Evolutionary conservation across 2,888 invertebrate species (phyloP), one percentile per base, ranked within the genome.

Genomic region (Leptinotarsa juncta): DNA sequence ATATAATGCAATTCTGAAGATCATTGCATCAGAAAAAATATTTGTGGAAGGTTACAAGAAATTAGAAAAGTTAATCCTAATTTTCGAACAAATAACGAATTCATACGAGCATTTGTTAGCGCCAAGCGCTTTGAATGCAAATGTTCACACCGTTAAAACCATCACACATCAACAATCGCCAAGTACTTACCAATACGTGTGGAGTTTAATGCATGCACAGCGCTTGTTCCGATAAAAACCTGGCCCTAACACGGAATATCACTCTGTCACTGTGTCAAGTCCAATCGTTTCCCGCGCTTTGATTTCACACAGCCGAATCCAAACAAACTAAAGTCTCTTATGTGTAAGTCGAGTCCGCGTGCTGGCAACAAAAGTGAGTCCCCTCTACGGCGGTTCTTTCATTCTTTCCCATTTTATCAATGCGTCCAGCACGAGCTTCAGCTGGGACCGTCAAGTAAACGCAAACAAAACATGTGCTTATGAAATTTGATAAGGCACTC

Each of bases 381-480:
- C 62, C 62, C 62, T 32, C 62, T 20, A 23, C 60, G 60, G 5
- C 26, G 23, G 23, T 23, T 32, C 42, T n/a, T 62, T 42, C 62
- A 62, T 62, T 62, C 62, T 62, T 62, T 62, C 62, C 62, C n/a
- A 62, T 62, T 32, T 62, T 62, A 62, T 62, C 62, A 62, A 62
- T 62, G 62, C 32, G 32, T 62, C n/a, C 16, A 10, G 62, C 62
- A 62, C 62, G 62, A 62, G 62, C 32, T 32, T 32, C 18, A 62
- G 32, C 18, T 62, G 32, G 18, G 62, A 62, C n/a, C 62, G 42
- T n/a, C 60, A 57, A 7, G 42, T 32, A n/a, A 62, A 62, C 62
- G n/a, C 42, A 42, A 51, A 51, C n/a, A 42, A 16, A 62, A 62
- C 62, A 62, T 62, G 32, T 62, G 62, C 15, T 62, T 7, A 42